Evolutionary conservation across 2,113 vertebrate genomes (phyloP).

Genomic region (Dinomys branickii): DNA sequence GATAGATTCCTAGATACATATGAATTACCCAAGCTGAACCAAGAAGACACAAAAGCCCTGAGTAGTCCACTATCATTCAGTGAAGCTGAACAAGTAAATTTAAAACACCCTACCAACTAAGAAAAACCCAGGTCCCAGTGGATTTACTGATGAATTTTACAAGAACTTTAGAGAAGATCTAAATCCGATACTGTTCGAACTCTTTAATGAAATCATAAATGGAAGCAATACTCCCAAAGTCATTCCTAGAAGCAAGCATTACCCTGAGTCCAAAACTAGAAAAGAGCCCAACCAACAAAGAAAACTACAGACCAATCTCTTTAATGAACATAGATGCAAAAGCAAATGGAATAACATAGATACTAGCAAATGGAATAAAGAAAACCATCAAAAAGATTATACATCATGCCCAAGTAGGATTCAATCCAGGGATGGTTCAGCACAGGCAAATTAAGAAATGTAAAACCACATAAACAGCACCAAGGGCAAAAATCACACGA

Average conservation of each 20-base stretch:
- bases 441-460: not conserved
- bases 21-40: not conserved
- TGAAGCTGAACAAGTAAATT: not conserved
- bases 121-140: not conserved
- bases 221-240: not conserved
- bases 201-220: not conserved
- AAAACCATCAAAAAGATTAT: not conserved
- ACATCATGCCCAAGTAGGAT: not conserved
- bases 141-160: not conserved
- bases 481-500: not conserved
- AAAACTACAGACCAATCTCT: not conserved
- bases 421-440: not conserved
- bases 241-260: not conserved
- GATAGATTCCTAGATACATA: not conserved
- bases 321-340: not conserved
- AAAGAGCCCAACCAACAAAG: not conserved
- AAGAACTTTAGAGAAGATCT: not conserved
- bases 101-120: not conserved
- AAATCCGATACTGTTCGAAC: not conserved
- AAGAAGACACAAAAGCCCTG: not conserved
- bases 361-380: not conserved
- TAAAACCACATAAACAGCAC: not conserved
- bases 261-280: not conserved
- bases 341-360: not conserved
- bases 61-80: not conserved